phyloP scores from a whole-genome alignment of 2,113 vertebrate genomes.

The Chloebia gouldiae region DNA sequence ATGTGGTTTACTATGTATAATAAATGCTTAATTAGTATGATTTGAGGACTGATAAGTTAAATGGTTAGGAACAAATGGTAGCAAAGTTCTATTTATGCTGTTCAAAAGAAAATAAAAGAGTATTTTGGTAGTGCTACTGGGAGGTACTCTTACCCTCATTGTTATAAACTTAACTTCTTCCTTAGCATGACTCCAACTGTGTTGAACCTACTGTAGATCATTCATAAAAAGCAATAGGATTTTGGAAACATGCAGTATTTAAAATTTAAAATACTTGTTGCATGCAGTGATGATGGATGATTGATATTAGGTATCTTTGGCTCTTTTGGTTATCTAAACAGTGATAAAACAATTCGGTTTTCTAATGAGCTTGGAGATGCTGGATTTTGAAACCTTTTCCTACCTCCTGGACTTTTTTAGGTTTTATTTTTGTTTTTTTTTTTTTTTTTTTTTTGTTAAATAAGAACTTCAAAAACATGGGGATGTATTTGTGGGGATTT shows the following conservation, averaged over 20 bases:
- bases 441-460: not conserved
- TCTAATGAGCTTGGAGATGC: not conserved
- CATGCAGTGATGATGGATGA: not conserved
- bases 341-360: not conserved
- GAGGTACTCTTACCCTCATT: not conserved
- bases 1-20: conserved; percentile 39
- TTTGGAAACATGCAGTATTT: not conserved
- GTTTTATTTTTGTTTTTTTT: not conserved
- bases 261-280: not conserved
- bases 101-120: not conserved
- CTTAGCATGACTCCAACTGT: not conserved
- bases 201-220: not conserved
- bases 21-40: conserved; percentile 52
- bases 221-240: not conserved
- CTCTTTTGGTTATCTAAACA: not conserved
- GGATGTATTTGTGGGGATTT: not conserved
- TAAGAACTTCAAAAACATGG: not conserved
- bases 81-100: conserved; percentile 19
- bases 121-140: not conserved
- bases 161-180: not conserved
- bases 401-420: not conserved
- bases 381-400: not conserved
- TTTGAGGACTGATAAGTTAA: conserved; percentile 60
- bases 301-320: not conserved
- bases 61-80: conserved; percentile 23